These are phyloP conservation scores for Ataeniobius toweri DNA, from an alignment of 2,797 vertebrate species.

Conservation along the genomic window DNA sequence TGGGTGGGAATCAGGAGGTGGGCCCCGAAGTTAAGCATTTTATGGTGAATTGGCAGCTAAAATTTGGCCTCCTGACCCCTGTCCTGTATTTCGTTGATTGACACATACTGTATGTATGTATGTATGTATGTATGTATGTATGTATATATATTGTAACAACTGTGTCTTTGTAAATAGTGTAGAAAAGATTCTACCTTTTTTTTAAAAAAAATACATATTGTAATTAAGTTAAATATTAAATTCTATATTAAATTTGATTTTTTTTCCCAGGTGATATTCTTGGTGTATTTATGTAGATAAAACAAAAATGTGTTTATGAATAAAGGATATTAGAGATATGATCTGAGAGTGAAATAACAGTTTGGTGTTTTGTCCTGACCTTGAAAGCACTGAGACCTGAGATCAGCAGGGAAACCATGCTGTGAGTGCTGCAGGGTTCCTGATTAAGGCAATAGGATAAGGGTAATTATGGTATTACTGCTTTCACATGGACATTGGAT, in stretches of 20 bases:
- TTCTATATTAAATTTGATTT: constrained; percentile 52
- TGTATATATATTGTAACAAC: constrained; percentile 64
- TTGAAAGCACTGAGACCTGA: constrained; percentile 49
- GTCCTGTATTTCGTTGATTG: constrained; percentile 62
- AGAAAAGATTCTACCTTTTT: constrained; percentile 74
- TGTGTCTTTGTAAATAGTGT: constrained; percentile 81
- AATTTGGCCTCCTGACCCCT: constrained; percentile 62
- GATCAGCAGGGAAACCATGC: constrained; percentile 47
- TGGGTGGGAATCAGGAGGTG: constrained; percentile 34
- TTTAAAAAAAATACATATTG: constrained; percentile 55
- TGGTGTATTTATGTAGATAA: constrained; percentile 60
- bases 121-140: constrained; percentile 7
- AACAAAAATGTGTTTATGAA: constrained; percentile 58
- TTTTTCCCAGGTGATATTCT: constrained; percentile 54
- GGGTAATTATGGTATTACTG: constrained; percentile 75
- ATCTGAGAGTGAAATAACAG: constrained; percentile 26
- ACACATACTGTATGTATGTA: constrained; percentile 30
- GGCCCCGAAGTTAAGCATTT: constrained; percentile 35
- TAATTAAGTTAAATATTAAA: constrained; percentile 67
- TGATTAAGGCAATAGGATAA: constrained; percentile 78
- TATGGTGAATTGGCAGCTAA: constrained; percentile 79
- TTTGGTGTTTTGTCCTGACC: constrained; percentile 49
- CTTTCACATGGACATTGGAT: constrained; percentile 74
- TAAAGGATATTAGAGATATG: constrained; percentile 73
- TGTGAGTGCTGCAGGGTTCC: constrained; percentile 58